Conservation (phyloP, 1,140 invertebrate genomes). For the Hypothenemus hampei region DNA sequence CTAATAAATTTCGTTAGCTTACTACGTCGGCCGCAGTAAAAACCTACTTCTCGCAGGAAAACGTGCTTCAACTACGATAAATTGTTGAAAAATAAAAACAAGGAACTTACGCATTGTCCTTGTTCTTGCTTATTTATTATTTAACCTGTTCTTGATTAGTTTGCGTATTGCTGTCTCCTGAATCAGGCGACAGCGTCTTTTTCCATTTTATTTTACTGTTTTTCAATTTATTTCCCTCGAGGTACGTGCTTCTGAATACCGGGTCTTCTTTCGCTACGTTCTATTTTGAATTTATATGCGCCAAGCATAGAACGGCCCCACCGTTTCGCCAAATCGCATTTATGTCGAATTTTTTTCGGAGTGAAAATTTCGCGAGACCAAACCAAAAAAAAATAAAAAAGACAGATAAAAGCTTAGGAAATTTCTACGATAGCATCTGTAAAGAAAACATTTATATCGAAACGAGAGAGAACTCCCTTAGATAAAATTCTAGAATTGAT, state of each 20-base stretch:
- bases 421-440: too few relatives aligned
- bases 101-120: constrained; percentile 6
- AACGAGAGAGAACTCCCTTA: too few relatives aligned
- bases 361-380: background rate
- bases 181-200: background rate
- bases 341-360: constrained; percentile 2
- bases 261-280: background rate
- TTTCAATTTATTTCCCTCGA: constrained; percentile 10
- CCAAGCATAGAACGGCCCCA: background rate
- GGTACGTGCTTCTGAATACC: background rate
- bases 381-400: too few relatives aligned
- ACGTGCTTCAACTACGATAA: constrained; percentile 11
- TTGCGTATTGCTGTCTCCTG: too few relatives aligned
- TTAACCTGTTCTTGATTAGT: too few relatives aligned
- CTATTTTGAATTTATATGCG: constrained; percentile 9
- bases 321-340: constrained; percentile 3
- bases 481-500: too few relatives aligned
- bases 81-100: constrained; percentile 1
- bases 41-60: constrained; percentile 7
- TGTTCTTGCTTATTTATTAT: background rate
- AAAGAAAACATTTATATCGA: too few relatives aligned
- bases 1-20: constrained; percentile 13
- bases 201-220: constrained; percentile 4
- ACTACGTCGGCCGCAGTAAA: constrained; percentile 9
- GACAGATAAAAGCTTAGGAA: too few relatives aligned